These are phyloP conservation scores for Apostichopus japonicus DNA, from an alignment of 35 echinoderm and acorn worm genomes.

Conservation along the genomic window DNA sequence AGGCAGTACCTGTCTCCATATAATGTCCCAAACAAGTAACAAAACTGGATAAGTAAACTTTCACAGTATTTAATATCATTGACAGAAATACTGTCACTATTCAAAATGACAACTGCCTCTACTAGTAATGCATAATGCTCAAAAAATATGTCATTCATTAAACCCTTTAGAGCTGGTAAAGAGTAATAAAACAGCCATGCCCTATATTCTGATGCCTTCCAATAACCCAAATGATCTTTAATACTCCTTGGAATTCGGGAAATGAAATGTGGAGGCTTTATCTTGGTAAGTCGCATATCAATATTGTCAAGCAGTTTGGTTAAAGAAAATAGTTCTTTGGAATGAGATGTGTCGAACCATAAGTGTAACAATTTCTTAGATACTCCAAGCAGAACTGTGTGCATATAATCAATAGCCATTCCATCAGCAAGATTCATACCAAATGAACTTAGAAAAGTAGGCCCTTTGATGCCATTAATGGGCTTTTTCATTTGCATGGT, in stretches of 20 bases:
- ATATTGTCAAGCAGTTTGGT: no score
- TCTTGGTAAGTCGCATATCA: conserved; percentile 52
- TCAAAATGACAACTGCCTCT: conserved; percentile 18
- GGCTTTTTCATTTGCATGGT: not conserved
- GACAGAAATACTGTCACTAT: not conserved
- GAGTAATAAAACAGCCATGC: no score
- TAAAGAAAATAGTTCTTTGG: no score
- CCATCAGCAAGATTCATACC: conserved; percentile 22
- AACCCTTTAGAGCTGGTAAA: no score
- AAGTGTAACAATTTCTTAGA: no score
- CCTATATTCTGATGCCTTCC: no score
- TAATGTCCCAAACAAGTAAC: not conserved
- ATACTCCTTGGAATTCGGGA: no score
- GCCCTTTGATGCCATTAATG: conserved; percentile 21
- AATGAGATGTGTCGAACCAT: no score
- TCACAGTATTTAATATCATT: not conserved
- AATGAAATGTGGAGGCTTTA: no score
- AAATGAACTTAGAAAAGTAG: conserved; percentile 1
- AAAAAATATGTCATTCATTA: conserved; percentile 17
- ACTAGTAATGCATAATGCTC: conserved; percentile 40
- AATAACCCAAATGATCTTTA: no score
- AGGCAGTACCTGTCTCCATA: not conserved
- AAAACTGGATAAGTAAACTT: not conserved
- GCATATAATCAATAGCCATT: conserved; percentile 61
- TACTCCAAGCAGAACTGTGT: conserved; percentile 43